Conservation (phyloP, 2,888 invertebrate genomes). For the Lepidochitona cinerea region DNA sequence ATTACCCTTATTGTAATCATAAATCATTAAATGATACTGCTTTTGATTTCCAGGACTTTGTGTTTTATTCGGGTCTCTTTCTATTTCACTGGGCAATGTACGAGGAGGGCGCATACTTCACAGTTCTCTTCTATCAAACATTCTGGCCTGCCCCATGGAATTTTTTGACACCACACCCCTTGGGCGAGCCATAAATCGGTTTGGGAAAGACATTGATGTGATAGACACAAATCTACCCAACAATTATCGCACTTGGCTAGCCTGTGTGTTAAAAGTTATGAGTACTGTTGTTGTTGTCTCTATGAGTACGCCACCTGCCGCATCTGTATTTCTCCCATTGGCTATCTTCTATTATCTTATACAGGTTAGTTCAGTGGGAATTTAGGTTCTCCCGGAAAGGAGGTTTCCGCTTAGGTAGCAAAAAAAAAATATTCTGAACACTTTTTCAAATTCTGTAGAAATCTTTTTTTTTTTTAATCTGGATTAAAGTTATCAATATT, state of each 20-base stretch:
- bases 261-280: conserved; percentile 42
- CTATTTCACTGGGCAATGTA: conserved; percentile 64
- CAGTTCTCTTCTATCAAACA: conserved; percentile 52
- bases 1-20: too few species aligned
- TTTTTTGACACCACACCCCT: conserved; percentile 62
- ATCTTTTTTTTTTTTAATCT: too few species aligned
- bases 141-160: conserved; percentile 62
- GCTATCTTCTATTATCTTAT: conserved; percentile 56
- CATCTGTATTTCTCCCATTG: conserved; percentile 53
- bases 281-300: conserved; percentile 55
- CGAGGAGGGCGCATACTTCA: conserved; percentile 64
- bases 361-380: conserved; percentile 58
- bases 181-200: conserved; percentile 60
- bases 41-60: not conserved
- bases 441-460: too few species aligned
- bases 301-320: conserved; percentile 56
- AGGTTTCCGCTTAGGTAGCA: too few species aligned
- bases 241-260: conserved; percentile 43
- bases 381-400: too few species aligned
- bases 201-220: conserved; percentile 59
- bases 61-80: conserved; percentile 10
- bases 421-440: too few species aligned
- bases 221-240: conserved; percentile 44
- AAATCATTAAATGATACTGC: too few species aligned
- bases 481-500: too few species aligned